These are phyloP conservation scores for Osmerus mordax DNA, from an alignment of 2,113 vertebrate species.

Conservation along the genomic window DNA sequence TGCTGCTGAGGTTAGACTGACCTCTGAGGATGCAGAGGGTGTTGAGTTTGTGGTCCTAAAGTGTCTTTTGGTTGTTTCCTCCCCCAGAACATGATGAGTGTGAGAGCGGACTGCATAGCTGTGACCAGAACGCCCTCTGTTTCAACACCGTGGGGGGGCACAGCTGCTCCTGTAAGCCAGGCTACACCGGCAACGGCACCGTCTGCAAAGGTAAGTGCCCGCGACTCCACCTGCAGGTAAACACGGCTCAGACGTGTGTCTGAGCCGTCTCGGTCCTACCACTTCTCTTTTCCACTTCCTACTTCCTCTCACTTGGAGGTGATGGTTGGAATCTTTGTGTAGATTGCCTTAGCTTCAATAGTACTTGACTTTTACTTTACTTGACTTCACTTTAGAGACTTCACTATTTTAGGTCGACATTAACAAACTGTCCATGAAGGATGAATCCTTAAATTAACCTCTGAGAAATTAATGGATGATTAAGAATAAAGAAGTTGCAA, in stretches of 20 bases:
- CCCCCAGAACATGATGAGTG: slow-evolving; percentile 92
- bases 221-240: neutral
- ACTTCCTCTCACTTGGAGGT: slow-evolving; percentile 28
- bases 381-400: slow-evolving; percentile 13
- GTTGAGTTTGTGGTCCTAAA: neutral
- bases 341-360: too few relatives aligned
- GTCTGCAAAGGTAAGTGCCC: slow-evolving; percentile 85
- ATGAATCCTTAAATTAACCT: slow-evolving; percentile 60
- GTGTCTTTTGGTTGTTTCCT: slow-evolving; percentile 15
- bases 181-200: slow-evolving; percentile 92
- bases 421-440: slow-evolving; percentile 43
- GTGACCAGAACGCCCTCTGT: slow-evolving; percentile 92
- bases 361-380: too few relatives aligned
- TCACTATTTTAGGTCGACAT: slow-evolving; percentile 46
- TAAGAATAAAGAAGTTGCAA: slow-evolving; percentile 38
- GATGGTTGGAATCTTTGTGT: too few relatives aligned
- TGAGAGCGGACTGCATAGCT: slow-evolving; percentile 87
- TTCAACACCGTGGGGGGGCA: slow-evolving; percentile 97
- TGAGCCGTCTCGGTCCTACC: too few relatives aligned
- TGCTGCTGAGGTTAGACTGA: neutral
- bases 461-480: slow-evolving; percentile 56
- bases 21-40: neutral
- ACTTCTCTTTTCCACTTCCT: neutral
- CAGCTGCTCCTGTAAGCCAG: slow-evolving; percentile 94
- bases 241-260: too few relatives aligned